Evolutionary conservation across 2,797 vertebrate species (phyloP), one percentile per base, ranked within the genome.

Genomic region (Chloroceryle amazona): DNA sequence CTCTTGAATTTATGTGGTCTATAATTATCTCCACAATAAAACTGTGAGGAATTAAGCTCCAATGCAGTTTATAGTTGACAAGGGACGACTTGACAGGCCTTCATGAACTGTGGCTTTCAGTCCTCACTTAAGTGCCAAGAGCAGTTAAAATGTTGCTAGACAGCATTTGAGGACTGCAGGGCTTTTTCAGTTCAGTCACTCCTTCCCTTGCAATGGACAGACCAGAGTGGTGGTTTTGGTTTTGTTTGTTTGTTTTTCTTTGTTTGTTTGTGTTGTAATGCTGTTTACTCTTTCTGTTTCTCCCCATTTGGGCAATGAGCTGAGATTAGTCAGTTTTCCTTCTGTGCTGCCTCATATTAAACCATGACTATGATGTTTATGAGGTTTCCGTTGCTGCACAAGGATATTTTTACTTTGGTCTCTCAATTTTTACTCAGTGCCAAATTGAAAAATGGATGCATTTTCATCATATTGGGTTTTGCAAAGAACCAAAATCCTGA

Each of bases 1-100:
- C 81, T 93, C 86, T 86, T 76, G 33, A 92, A 60, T 93, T 79
- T 81, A 55, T 55, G 25, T 51, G 57, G 41, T 60, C 67, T 96
- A 18, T 95, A 94, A 97, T 97, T 94, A 97, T 76, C 96, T 93
- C 86, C 63, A 74, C 81, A 92, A 94, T 92, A 95, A 93, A 96
- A 90, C 44, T 35, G 55, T 0, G 41, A 90, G 63, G 71, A 91
- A 80, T 94, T 95, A 93, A 86, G 37, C 81, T 92, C 60, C 67
- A 54, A 47, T n/a, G 57, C 21, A 57, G 62, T 94, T 95, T 70
- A 72, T 66, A 73, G 71, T 57, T 94, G 83, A 84, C 82, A 61
- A 86, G 82, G 58, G 58, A 58, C 93, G 75, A 90, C 5, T 33
- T 83, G 89, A 88, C 47, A 88, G 80, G 44, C 47, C 76, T 89